phyloP scores from a whole-genome alignment of 30 jellyfish, hydroid and myxozoan genomes.

The Haliclystus octoradiatus region DNA sequence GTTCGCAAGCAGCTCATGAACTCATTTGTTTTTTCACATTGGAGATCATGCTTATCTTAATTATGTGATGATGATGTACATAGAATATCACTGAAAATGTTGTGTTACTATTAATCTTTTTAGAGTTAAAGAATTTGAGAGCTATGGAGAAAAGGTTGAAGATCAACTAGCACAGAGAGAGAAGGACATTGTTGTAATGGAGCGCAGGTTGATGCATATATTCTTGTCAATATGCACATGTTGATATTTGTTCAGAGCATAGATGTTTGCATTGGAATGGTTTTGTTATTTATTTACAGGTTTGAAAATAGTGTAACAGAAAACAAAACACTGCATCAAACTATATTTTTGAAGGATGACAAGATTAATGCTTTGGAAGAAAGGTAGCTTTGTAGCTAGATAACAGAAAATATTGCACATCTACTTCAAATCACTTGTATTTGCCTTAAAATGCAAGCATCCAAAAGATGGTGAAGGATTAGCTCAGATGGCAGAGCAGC shows the following conservation, averaged over 20 bases:
- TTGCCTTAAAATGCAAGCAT: too few relatives aligned
- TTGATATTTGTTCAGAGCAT: background rate
- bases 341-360: conserved; percentile 52
- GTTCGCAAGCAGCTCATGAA: too few relatives aligned
- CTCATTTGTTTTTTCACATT: too few relatives aligned
- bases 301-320: conserved; percentile 64
- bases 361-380: conserved; percentile 79
- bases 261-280: background rate
- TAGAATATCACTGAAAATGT: too few relatives aligned
- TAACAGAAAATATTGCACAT: too few relatives aligned
- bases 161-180: conserved; percentile 69
- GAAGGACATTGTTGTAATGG: conserved; percentile 60
- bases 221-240: background rate
- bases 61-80: too few relatives aligned
- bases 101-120: too few relatives aligned
- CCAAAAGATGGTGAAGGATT: too few relatives aligned
- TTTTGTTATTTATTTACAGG: conserved; percentile 14
- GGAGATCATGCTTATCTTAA: too few relatives aligned
- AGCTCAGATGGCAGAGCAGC: too few relatives aligned
- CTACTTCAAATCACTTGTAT: too few relatives aligned
- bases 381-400: conserved; percentile 34
- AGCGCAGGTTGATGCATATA: conserved; percentile 39
- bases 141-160: conserved; percentile 66
- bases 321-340: conserved; percentile 58
- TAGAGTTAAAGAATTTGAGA: conserved; percentile 58